phyloP scores from a whole-genome alignment of 2,888 invertebrate genomes.

The Arenicola marina region DNA sequence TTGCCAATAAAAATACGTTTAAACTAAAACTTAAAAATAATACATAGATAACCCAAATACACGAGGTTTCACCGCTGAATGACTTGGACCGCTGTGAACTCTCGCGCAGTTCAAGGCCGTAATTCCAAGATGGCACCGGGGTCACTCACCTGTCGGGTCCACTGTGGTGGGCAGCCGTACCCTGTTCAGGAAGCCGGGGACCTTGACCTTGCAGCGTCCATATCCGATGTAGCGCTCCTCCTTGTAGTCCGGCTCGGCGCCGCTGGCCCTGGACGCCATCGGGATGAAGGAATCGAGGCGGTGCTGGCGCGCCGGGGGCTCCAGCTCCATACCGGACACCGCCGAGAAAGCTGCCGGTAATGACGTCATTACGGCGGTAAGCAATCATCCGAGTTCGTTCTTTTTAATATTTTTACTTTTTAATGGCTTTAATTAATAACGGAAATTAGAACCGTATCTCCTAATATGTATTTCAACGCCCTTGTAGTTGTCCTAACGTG shows the following conservation, averaged over 20 bases:
- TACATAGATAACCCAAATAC: no score
- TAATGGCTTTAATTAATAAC: no score
- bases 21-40: no score
- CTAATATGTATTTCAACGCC: no score
- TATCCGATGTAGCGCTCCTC: constrained; percentile 38
- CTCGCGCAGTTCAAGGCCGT: no score
- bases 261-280: constrained; percentile 36
- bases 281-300: constrained; percentile 51
- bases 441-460: no score
- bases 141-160: constrained; percentile 18
- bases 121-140: neutral
- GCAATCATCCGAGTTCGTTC: no score
- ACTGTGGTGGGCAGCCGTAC: constrained; percentile 5
- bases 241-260: constrained; percentile 30
- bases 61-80: no score
- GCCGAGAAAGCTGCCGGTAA: constrained; percentile 31
- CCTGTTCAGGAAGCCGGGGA: constrained; percentile 40
- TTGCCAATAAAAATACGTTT: no score
- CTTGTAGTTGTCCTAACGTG: no score
- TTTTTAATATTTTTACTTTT: no score
- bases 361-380: neutral
- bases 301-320: constrained; percentile 35
- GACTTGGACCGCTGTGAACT: no score
- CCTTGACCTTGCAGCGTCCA: constrained; percentile 38
- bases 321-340: neutral